phyloP scores from a whole-genome alignment of 2,888 invertebrate genomes.

The Coronaproctus castanopsis region DNA sequence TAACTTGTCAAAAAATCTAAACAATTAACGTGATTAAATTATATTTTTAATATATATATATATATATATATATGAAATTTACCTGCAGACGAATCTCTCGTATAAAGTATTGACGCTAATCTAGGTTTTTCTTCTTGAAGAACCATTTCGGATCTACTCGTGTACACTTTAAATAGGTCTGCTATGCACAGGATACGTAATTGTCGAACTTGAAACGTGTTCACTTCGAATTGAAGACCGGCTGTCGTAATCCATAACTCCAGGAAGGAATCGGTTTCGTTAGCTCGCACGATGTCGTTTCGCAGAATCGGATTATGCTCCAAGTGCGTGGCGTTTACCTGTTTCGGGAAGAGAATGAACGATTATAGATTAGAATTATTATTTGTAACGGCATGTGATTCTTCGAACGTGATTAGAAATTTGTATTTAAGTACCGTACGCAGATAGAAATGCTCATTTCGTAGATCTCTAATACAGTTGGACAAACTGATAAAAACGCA shows the following conservation, averaged over 20 bases:
- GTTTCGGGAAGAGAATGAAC: slow-evolving; percentile 1
- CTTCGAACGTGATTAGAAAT: too few species aligned
- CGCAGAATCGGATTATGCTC: background rate
- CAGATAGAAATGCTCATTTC: too few species aligned
- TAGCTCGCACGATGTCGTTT: slow-evolving; percentile 12
- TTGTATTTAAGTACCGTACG: too few species aligned
- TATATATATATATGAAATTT: too few species aligned
- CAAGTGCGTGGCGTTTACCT: background rate
- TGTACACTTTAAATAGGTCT: slow-evolving; percentile 44
- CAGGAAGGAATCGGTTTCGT: slow-evolving; percentile 16
- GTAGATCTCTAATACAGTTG: too few species aligned
- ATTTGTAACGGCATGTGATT: too few species aligned
- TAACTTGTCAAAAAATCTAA: too few species aligned
- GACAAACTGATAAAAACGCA: too few species aligned
- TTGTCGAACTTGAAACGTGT: slow-evolving; percentile 42
- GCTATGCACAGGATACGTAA: slow-evolving; percentile 44
- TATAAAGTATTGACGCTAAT: slow-evolving; percentile 51
- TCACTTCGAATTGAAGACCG: slow-evolving; percentile 42
- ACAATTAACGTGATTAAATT: too few species aligned
- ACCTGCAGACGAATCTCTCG: slow-evolving; percentile 3
- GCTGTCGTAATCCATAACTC: slow-evolving; percentile 25
- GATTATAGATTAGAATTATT: too few species aligned
- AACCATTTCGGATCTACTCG: slow-evolving; percentile 37
- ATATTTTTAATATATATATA: too few species aligned
- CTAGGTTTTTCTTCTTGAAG: slow-evolving; percentile 54